phyloP scores from a whole-genome alignment of 2,797 vertebrate species.

The Scarus forsteni region DNA sequence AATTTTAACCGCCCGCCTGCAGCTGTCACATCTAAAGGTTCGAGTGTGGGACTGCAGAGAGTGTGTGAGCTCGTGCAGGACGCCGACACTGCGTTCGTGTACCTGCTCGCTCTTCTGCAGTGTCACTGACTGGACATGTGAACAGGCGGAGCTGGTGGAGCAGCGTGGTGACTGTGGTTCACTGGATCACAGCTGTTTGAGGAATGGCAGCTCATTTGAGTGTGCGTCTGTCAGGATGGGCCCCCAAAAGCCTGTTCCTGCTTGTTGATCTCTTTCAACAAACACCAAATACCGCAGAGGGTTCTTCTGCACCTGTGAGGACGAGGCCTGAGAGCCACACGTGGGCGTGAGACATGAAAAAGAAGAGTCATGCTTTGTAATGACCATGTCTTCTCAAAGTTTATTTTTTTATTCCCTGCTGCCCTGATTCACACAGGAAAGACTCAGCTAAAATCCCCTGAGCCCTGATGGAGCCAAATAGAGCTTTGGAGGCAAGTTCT shows the following conservation, averaged over 20 bases:
- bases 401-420: no score
- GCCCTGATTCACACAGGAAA: no score
- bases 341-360: conserved; percentile 31
- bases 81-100: conserved; percentile 22
- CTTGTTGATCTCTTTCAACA: conserved; percentile 72
- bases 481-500: no score
- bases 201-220: conserved; percentile 51
- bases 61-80: conserved; percentile 18
- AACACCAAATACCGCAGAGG: conserved; percentile 63
- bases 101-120: conserved; percentile 30
- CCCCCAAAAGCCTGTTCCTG: conserved; percentile 59
- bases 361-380: conserved; percentile 14
- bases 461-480: no score
- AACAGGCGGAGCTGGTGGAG: neutral
- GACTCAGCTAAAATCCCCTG: no score
- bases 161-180: conserved; percentile 20
- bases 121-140: conserved; percentile 14
- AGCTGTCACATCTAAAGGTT: conserved; percentile 57
- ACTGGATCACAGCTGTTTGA: conserved; percentile 62
- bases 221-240: conserved; percentile 46
- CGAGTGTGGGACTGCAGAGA: conserved; percentile 46
- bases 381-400: no score
- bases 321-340: conserved; percentile 16
- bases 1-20: conserved; percentile 62
- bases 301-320: conserved; percentile 55